These are phyloP conservation scores for Dicrostonyx torquatus DNA, from an alignment of 2,797 vertebrate genomes.

Conservation along the genomic window DNA sequence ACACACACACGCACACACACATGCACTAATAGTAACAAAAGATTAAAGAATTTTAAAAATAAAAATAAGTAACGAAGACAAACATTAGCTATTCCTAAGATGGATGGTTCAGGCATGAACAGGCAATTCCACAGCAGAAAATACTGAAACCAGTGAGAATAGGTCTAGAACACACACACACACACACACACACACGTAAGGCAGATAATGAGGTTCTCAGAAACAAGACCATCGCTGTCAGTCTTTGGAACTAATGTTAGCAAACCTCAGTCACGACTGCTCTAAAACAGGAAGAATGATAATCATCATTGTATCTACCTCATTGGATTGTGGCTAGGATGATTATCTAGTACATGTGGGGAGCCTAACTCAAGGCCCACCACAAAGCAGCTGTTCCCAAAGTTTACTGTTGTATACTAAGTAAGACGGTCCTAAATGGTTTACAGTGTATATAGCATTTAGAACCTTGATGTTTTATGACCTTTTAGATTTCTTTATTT, in stretches of 20 bases:
- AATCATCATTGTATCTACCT: neutral
- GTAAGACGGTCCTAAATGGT: neutral
- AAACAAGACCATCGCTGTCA: neutral
- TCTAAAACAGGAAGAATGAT: neutral
- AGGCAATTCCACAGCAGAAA: neutral
- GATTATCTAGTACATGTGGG: neutral
- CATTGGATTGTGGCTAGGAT: neutral
- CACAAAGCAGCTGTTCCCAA: neutral
- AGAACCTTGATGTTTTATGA: neutral
- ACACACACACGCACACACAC: too few relatives aligned
- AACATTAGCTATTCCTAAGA: slow-evolving; percentile 24
- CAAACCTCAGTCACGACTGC: slow-evolving; percentile 6
- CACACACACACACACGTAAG: neutral
- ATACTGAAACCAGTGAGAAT: slow-evolving; percentile 9
- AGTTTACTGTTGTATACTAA: slow-evolving; percentile 10
- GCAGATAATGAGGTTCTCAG: neutral
- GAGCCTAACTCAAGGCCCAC: neutral
- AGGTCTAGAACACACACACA: neutral
- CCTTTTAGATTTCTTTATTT: neutral
- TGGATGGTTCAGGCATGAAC: neutral
- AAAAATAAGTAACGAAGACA: slow-evolving; percentile 43
- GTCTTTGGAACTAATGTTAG: neutral
- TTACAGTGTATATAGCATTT: neutral
- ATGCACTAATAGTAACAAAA: neutral
- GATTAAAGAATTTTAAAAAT: neutral